Conservation (phyloP, 2,888 invertebrate species). For the Chrysolina americana region DNA sequence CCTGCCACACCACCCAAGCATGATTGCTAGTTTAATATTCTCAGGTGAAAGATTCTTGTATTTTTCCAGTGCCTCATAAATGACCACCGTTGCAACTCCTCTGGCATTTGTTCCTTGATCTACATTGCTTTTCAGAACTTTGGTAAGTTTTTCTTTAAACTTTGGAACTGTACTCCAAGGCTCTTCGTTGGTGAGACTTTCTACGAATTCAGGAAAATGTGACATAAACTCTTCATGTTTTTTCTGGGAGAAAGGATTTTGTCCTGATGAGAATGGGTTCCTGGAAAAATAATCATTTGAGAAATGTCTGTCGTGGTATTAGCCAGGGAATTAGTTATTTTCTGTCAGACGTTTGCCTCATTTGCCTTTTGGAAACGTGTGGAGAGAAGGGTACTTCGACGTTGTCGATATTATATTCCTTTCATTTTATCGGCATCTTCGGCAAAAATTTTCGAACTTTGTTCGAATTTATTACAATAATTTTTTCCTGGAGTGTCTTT, state of each 20-base stretch:
- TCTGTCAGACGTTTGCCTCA: too few relatives aligned
- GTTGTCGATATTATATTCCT: too few relatives aligned
- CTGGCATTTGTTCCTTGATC: slow-evolving; percentile 6
- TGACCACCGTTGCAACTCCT: slow-evolving; percentile 8
- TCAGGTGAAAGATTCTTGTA: slow-evolving; percentile 21
- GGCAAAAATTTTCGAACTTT: too few relatives aligned
- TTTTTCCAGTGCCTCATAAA: slow-evolving; percentile 25
- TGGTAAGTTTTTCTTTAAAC: neutral
- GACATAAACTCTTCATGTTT: neutral
- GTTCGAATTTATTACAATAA: too few relatives aligned
- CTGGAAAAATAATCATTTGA: neutral
- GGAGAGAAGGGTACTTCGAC: too few relatives aligned
- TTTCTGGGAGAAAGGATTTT: neutral
- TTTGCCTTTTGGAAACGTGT: too few relatives aligned
- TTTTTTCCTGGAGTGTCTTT: too few relatives aligned
- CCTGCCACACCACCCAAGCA: slow-evolving; percentile 27
- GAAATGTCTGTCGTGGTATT: too few relatives aligned
- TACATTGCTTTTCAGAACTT: slow-evolving; percentile 20
- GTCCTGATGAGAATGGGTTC: neutral
- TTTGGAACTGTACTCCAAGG: slow-evolving; percentile 2
- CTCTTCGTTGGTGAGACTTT: neutral
- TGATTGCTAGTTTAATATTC: slow-evolving; percentile 21
- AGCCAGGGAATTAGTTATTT: too few relatives aligned
- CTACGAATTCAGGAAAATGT: neutral
- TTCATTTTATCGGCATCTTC: too few relatives aligned